These are phyloP conservation scores for Huso huso DNA, from an alignment of 2,797 vertebrate genomes.

Conservation along the genomic window DNA sequence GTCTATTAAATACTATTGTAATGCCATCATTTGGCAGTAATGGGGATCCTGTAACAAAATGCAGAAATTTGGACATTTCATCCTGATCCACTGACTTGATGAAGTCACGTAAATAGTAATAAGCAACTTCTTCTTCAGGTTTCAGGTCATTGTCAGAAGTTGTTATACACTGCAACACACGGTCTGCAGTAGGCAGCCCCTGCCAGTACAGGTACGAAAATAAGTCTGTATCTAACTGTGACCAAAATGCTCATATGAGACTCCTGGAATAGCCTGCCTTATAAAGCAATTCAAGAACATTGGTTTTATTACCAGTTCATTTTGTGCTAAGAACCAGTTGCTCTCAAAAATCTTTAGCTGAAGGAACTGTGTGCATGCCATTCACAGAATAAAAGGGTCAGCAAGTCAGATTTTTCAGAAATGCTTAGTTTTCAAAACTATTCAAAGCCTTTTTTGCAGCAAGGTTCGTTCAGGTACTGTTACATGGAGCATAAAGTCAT, in stretches of 20 bases:
- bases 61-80: neutral
- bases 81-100: neutral
- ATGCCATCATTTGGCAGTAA: neutral
- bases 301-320: neutral
- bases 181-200: neutral
- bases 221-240: neutral
- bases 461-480: neutral
- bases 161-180: neutral
- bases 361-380: neutral
- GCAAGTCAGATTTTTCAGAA: neutral
- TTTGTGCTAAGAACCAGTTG: neutral
- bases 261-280: neutral
- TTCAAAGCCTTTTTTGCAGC: neutral
- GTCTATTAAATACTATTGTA: neutral
- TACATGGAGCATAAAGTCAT: neutral
- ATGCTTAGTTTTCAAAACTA: neutral
- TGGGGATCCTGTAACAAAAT: neutral
- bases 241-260: neutral
- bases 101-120: neutral
- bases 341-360: neutral
- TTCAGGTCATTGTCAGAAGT: neutral
- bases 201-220: neutral
- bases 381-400: neutral
- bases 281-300: neutral
- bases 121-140: neutral